A percentile compares a stretch with the other conserved stretches of the same genome.
phyloP scores from a whole-genome alignment of 2,113 vertebrate species.

The Ochotona curzoniae region DNA sequence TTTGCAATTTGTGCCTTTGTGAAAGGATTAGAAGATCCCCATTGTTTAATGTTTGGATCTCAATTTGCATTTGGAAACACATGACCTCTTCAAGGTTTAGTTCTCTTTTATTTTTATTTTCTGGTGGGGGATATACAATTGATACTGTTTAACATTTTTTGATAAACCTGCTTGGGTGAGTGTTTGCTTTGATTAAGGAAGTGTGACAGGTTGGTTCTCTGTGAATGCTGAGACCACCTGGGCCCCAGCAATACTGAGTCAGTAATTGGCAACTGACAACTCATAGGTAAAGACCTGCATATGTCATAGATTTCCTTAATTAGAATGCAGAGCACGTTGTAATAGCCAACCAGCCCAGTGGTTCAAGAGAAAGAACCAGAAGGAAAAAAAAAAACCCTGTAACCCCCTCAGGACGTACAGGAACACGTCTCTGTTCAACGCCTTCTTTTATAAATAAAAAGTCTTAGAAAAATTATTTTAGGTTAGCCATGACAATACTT shows the following conservation, averaged over 20 bases:
- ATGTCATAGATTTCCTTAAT: conserved; percentile 66
- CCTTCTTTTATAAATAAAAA: conserved; percentile 63
- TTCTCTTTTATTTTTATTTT: conserved; percentile 36
- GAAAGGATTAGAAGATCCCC: conserved; percentile 15
- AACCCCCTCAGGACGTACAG: not conserved
- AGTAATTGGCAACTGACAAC: conserved; percentile 50
- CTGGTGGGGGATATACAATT: conserved; percentile 53
- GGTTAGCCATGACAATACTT: conserved; percentile 63
- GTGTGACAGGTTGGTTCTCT: conserved; percentile 64
- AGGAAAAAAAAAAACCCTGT: not conserved
- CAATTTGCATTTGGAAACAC: conserved; percentile 61
- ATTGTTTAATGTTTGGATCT: conserved; percentile 61
- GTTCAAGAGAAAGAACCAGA: not conserved
- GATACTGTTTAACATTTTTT: conserved; percentile 23
- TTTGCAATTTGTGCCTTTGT: conserved; percentile 68
- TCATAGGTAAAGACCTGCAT: not conserved
- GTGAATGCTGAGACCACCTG: not conserved
- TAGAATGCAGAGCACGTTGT: not conserved
- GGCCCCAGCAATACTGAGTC: conserved; percentile 33
- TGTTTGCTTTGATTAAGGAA: conserved; percentile 62
- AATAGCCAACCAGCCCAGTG: not conserved
- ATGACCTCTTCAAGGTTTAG: not conserved
- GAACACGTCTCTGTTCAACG: conserved; percentile 41
- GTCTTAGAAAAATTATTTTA: conserved; percentile 68
- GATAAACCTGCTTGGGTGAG: conserved; percentile 54